Evolutionary conservation across 2,888 invertebrate genomes (phyloP).

Genomic region (Pterostichus niger): DNA sequence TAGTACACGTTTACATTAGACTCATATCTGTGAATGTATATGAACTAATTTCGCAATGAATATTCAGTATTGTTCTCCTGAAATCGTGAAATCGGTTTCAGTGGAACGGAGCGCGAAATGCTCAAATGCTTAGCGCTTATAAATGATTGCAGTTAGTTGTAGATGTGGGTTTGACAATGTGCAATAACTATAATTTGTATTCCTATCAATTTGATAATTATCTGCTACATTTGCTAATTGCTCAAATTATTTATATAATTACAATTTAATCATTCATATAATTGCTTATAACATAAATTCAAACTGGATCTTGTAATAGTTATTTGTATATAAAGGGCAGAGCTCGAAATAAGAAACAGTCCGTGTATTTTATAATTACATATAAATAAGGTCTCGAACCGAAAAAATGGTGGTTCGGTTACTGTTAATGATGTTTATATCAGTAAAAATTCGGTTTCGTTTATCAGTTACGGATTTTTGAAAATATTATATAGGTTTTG

Average conservation of each 20-base stretch:
- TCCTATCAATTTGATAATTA: slow-evolving; percentile 36
- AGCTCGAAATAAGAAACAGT: too few species aligned
- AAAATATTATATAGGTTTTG: too few species aligned
- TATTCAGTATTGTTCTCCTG: slow-evolving; percentile 50
- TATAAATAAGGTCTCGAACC: too few species aligned
- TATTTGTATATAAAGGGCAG: too few species aligned
- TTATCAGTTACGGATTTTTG: too few species aligned
- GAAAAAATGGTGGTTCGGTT: too few species aligned
- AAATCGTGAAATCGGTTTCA: slow-evolving; percentile 14
- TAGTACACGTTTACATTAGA: slow-evolving; percentile 46
- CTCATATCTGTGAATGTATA: slow-evolving; percentile 38
- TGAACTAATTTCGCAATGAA: slow-evolving; percentile 53
- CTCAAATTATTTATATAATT: neutral
- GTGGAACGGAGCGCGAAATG: slow-evolving; percentile 6
- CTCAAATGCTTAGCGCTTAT: slow-evolving; percentile 31
- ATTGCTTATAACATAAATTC: too few species aligned
- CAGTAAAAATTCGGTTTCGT: too few species aligned
- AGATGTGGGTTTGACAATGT: slow-evolving; percentile 37
- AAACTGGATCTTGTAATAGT: too few species aligned
- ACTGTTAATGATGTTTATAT: too few species aligned
- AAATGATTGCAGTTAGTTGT: slow-evolving; percentile 23
- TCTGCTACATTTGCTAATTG: slow-evolving; percentile 40
- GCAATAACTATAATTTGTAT: slow-evolving; percentile 39
- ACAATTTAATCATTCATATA: too few species aligned
- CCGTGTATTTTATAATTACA: too few species aligned